phyloP scores from a whole-genome alignment of 2,888 invertebrate species.

The Athrips mouffetella region DNA sequence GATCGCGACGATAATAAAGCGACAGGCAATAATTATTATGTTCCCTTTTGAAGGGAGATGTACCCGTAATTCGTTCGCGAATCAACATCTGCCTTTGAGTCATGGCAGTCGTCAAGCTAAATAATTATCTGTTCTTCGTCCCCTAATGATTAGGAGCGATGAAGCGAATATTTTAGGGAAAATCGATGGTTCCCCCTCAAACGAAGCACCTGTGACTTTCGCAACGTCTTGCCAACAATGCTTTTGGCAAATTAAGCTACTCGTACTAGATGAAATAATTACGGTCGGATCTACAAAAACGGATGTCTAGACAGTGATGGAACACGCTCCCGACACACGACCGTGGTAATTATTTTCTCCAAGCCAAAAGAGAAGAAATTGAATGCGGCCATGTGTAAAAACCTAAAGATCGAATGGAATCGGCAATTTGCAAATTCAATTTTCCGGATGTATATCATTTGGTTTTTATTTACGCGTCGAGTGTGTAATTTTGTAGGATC shows the following conservation, averaged over 20 bases:
- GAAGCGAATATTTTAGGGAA: constrained; percentile 44
- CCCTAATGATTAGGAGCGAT: constrained; percentile 46
- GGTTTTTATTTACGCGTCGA: constrained; percentile 12
- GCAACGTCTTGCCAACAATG: constrained; percentile 7
- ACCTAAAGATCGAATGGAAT: background rate
- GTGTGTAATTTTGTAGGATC: constrained; percentile 13
- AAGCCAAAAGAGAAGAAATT: constrained; percentile 3
- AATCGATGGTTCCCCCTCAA: constrained; percentile 37
- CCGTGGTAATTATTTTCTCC: constrained; percentile 7
- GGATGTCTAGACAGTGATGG: constrained; percentile 11
- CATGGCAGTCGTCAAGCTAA: constrained; percentile 50
- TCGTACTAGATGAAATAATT: constrained; percentile 10
- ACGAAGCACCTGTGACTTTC: constrained; percentile 34
- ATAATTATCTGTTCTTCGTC: constrained; percentile 52
- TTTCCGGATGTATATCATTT: constrained; percentile 8
- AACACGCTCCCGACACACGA: constrained; percentile 12
- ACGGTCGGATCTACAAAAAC: constrained; percentile 6
- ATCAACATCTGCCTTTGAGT: constrained; percentile 54
- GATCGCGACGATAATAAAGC: constrained; percentile 41
- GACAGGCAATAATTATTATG: constrained; percentile 38
- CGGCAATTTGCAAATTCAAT: constrained; percentile 11
- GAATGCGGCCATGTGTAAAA: background rate
- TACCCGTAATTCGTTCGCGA: constrained; percentile 44
- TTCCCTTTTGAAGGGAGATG: constrained; percentile 38
- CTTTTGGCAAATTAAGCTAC: background rate